These are phyloP conservation scores for Bombus breviceps DNA, from an alignment of 1,140 invertebrate species.

Conservation along the genomic window DNA sequence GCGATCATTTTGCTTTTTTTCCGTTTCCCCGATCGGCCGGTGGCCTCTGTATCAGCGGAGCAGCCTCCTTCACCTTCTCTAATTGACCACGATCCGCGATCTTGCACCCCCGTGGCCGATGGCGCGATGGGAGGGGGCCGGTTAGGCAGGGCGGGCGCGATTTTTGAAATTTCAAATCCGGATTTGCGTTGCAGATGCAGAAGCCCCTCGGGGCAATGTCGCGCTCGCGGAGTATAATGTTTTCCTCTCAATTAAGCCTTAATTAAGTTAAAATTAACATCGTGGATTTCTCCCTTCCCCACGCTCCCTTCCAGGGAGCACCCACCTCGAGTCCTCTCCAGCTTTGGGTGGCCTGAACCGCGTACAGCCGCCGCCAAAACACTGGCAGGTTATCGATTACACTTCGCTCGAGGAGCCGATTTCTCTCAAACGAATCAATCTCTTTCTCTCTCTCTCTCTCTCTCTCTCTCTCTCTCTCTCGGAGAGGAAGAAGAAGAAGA, in stretches of 20 bases:
- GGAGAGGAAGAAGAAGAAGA: not conserved
- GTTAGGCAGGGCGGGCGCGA: constrained; percentile 64
- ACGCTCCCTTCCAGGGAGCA: constrained; percentile 67
- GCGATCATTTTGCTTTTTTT: not conserved
- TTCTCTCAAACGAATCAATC: not conserved
- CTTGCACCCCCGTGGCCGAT: constrained; percentile 62
- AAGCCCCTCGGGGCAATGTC: constrained; percentile 75
- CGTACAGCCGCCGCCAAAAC: constrained; percentile 77
- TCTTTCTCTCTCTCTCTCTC: accelerated
- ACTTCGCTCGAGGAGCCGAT: too few species aligned
- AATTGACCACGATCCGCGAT: constrained; percentile 81
- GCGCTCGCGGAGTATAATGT: constrained; percentile 82
- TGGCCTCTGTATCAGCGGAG: constrained; percentile 38
- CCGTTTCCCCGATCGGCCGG: constrained; percentile 33
- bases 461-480: not conserved
- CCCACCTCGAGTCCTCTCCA: constrained; percentile 77
- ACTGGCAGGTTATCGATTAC: constrained; percentile 26
- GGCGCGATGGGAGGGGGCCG: constrained; percentile 4
- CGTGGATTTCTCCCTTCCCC: constrained; percentile 77
- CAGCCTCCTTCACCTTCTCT: constrained; percentile 72
- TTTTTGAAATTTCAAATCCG: constrained; percentile 80
- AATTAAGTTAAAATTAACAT: constrained; percentile 84
- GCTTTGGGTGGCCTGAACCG: constrained; percentile 80
- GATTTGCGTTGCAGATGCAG: constrained; percentile 83
- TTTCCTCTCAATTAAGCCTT: constrained; percentile 84